Evolutionary conservation across 2,797 vertebrate species (phyloP), one percentile per base, ranked within the genome.

Genomic region (Sebastes trivittatus): DNA sequence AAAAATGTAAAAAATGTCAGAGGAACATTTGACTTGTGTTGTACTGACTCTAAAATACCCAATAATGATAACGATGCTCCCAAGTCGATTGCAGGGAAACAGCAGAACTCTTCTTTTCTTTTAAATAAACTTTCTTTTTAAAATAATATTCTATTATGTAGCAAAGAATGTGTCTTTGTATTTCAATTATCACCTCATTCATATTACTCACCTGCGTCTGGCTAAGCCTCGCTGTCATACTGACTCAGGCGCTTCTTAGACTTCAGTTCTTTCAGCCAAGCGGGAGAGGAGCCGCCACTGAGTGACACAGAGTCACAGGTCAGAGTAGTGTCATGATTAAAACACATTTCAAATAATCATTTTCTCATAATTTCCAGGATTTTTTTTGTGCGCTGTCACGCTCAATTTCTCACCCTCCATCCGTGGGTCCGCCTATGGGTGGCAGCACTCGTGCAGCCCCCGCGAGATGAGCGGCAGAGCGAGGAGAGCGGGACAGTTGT

Each of bases 211-310:
- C 92, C 83, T 78, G 68, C 18, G 14, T 78, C 56, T 71, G 64
- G 65, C 83, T 96, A 97, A 83, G 94, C 86, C 73, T 97, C 95
- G 68, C 94, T 92, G 64, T 97, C 97, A 11, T 95, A 86, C 86
- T 97, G 96, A 95, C 96, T 97, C 83, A 96, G 94, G 52, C 97
- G 96, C 94, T 97, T 98, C 95, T 96, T 98, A 20, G 96, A 96
- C 88, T 97, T 98, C 87, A 98, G 93, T 72, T 98, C 97, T 92
- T 96, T 96, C 69, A 99, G 90, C 98, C 98, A 99, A 49, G 96
- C 94, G 1, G 97, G 97, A 11, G 97, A 96, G 2, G 90, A 81
- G 58, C 89, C 90, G 0, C 76, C 91, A 55, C 97, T 98, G 92
- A 70, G 87, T 70, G 23, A 74, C 77, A 83, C 11, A 81, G 55